Base-by-base conservation (phyloP, 2,113 vertebrate species). In the Myiozetetes cayanensis region DNA sequence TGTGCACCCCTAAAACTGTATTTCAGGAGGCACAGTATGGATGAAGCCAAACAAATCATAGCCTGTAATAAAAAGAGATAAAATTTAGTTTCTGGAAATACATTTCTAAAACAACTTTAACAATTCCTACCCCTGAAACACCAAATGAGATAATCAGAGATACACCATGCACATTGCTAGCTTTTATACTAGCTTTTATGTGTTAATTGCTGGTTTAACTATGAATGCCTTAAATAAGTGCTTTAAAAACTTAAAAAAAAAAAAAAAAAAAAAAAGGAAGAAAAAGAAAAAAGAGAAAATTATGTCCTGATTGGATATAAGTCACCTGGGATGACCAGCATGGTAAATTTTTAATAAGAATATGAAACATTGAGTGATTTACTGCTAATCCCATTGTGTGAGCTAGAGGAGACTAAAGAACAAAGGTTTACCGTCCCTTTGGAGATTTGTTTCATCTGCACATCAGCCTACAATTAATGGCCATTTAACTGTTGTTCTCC, bases 391-490 rank as follows among this genome's bases (percentile, higher is more conserved):
- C 97, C 94, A 91, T 94, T 85, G 93, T 10, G 5, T 90, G 81
- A 97, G 94, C 95, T 94, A 71, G 91, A 97, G 97, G 95, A 97
- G 97, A 96, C 94, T 96, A 97, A 97, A 96, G 97, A 98, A 98
- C 98, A 98, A 98, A 98, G 98, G 97, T 98, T 98, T 98, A 97
- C 41, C 44, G 53, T 98, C 97, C 97, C 97, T 97, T 98, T 98
- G 97, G 98, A 98, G 96, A 96, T 97, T 97, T 96, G 97, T 98
- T 98, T 98, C 98, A 98, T 98, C 98, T 98, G 97, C 97, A 97
- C 98, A 98, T 98, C 98, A 98, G 96, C 89, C 95, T 90, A 97
- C 97, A 98, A 98, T 98, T 98, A 98, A 98, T 98, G 98, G 96
- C 96, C 97, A 98, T 98, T 98, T 98, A 98, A 97, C 97, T 98